phyloP scores from a whole-genome alignment of 1,140 invertebrate species.

The Acromyrmex echinatior region DNA sequence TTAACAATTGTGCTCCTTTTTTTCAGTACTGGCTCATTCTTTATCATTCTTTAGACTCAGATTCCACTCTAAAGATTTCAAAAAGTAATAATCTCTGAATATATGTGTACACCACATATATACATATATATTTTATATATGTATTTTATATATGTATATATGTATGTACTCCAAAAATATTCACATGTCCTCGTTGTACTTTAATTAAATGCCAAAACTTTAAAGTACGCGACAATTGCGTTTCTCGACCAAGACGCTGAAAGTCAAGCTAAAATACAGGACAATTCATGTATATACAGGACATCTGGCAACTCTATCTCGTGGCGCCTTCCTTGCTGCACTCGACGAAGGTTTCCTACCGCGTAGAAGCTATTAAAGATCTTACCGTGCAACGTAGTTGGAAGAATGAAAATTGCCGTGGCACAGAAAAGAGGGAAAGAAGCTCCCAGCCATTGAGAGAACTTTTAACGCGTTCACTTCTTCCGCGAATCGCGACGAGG shows the following conservation, averaged over 20 bases:
- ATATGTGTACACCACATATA: too few species aligned
- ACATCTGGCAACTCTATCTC: conserved; percentile 42
- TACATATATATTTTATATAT: too few species aligned
- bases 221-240: conserved; percentile 25
- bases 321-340: not conserved
- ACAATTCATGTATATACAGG: conserved; percentile 27
- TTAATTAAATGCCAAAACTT: conserved; percentile 49
- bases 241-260: conserved; percentile 4
- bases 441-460: conserved; percentile 52
- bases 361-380: conserved; percentile 66
- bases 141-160: too few species aligned
- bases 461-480: conserved; percentile 66
- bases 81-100: not conserved
- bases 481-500: conserved; percentile 60
- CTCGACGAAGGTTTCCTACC: conserved; percentile 37
- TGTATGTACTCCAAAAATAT: not conserved
- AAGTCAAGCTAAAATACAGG: conserved; percentile 38
- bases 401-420: conserved; percentile 63
- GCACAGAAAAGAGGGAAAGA: conserved; percentile 55
- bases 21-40: too few species aligned
- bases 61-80: too few species aligned
- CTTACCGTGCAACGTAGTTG: conserved; percentile 60
- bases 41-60: too few species aligned
- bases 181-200: not conserved
- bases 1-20: too few species aligned